Evolutionary conservation across 2,113 vertebrate species (phyloP), one percentile per base, ranked within the genome.

Genomic region (Eonycteris spelaea): DNA sequence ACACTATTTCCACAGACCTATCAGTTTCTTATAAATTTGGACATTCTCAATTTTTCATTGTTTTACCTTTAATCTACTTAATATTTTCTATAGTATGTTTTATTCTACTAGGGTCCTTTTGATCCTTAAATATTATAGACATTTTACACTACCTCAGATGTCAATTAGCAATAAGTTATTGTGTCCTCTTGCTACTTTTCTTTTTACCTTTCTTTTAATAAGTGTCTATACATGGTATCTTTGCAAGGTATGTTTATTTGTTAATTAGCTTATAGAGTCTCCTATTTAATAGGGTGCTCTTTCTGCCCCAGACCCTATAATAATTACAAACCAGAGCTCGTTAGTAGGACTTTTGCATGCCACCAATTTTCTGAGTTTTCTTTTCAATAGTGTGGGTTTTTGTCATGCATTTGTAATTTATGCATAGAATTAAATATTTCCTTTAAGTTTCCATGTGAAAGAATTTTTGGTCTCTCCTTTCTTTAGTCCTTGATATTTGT

Each of bases 61-160:
- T 74, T 94, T 93, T 86, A n/a, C 26, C 15, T 73, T 84, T 93
- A 61, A 59, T 40, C 16, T 89, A 26, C 19, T 87, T 88, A 57
- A 63, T 87, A 13, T 95, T 83, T 91, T 89, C 57, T 93, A 19
- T 79, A 86, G 55, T 68, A 33, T 65, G 5, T 86, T 77, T 94
- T 90, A 86, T 93, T 91, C 21, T 93, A 75, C 48, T 22, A 68
- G 63, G 40, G 40, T 91, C 33, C 53, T 91, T 90, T 87, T 84
- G 68, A 67, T 28, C 15, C 38, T 95, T 90, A 90, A 86, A 91
- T 93, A 93, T 91, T 84, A 7, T 45, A 78, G 7, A 78, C 11
- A 15, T 91, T 91, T 77, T 74, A 79, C 1, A 53, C 1, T 73
- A 79, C 61, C 55, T 78, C 19, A 6, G 7, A 21, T 95, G 59